A percentile compares a stretch with the other conserved stretches of the same genome.
These are phyloP conservation scores for Mastomys coucha DNA, from an alignment of 2,113 vertebrate genomes.

Conservation along the genomic window DNA sequence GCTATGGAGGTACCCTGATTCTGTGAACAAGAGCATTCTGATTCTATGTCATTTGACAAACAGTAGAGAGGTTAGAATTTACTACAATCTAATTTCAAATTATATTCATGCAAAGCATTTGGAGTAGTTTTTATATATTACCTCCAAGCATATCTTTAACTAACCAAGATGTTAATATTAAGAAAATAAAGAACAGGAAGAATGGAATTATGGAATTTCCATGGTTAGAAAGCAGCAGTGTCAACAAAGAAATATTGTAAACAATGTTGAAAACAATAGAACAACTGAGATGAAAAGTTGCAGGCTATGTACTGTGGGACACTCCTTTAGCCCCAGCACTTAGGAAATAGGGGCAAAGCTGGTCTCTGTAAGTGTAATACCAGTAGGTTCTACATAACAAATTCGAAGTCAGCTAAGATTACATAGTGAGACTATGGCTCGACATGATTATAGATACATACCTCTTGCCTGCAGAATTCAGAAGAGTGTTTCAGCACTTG, in stretches of 20 bases:
- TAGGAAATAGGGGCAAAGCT: background rate
- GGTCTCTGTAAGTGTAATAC: background rate
- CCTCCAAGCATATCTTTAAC: background rate
- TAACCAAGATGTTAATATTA: background rate
- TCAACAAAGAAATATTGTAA: background rate
- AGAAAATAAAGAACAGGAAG: background rate
- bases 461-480: background rate
- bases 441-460: too few species aligned
- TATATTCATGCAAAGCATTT: background rate
- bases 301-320: background rate
- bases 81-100: background rate
- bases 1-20: background rate
- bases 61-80: background rate
- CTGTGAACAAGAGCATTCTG: background rate
- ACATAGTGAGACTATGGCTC: background rate
- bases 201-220: background rate
- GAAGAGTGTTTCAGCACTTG: background rate
- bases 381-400: background rate
- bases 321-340: background rate
- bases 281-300: background rate
- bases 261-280: background rate
- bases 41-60: background rate
- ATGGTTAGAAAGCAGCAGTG: background rate
- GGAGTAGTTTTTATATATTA: background rate
- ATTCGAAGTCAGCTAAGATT: background rate